phyloP scores from a whole-genome alignment of 2,113 vertebrate genomes.

The Nettapus auritus region DNA sequence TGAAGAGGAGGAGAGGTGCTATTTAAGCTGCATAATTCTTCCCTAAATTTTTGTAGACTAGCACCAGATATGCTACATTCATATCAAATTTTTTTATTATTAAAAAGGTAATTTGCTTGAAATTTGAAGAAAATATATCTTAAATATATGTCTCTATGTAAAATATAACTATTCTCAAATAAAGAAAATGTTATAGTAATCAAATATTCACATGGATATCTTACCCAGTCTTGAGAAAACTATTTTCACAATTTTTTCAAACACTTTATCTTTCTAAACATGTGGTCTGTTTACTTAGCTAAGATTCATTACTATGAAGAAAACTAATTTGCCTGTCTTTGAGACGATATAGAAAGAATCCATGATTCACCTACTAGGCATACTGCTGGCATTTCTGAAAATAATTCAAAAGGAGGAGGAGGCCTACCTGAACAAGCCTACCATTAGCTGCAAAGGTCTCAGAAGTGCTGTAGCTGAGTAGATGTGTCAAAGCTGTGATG shows the following conservation, averaged over 20 bases:
- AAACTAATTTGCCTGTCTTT: not conserved
- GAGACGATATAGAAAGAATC: not conserved
- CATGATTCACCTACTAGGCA: conserved; percentile 18
- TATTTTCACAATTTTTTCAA: not conserved
- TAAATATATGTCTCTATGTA: no score
- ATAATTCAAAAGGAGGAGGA: conserved; percentile 24
- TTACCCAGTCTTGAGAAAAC: not conserved
- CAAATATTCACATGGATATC: not conserved
- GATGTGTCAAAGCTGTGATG: conserved; percentile 45
- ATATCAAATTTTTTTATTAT: not conserved
- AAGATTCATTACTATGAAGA: not conserved
- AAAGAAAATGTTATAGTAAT: not conserved
- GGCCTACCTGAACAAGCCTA: conserved; percentile 20
- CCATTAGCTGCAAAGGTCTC: not conserved
- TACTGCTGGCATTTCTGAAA: conserved; percentile 30
- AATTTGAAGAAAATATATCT: not conserved
- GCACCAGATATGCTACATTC: not conserved
- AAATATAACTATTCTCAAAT: not conserved
- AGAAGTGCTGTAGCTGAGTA: not conserved
- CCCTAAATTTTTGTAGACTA: not conserved
- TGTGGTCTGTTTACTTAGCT: not conserved
- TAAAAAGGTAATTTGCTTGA: not conserved
- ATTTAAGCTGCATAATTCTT: not conserved
- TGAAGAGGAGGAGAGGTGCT: not conserved
- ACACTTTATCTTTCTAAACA: not conserved